A percentile compares a stretch with the other conserved stretches of the same genome.
Conservation (phyloP, 2,888 invertebrate species). For the Phortica okadai region DNA sequence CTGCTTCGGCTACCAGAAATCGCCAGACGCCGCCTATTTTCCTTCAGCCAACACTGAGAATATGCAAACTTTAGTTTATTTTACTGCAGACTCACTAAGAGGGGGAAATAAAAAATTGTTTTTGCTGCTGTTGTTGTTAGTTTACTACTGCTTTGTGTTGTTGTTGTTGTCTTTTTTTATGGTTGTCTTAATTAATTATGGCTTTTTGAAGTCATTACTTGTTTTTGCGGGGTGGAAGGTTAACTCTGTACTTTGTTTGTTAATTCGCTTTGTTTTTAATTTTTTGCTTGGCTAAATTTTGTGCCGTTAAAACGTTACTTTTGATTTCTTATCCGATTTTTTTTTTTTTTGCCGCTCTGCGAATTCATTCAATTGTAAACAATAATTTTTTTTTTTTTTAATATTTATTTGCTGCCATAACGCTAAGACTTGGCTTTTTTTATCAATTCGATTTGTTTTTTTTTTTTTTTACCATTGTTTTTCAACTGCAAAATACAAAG, state of each 20-base stretch:
- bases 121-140: not conserved
- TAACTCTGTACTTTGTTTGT: not conserved
- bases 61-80: not conserved
- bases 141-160: not conserved
- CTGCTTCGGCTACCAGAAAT: not conserved
- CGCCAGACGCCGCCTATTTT: not conserved
- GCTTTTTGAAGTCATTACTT: not conserved
- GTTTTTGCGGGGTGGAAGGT: slow-evolving; percentile 9
- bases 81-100: not conserved
- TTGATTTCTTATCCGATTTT: not conserved
- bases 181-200: slow-evolving; percentile 13
- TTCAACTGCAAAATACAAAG: not conserved
- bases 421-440: slow-evolving; percentile 48
- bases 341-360: not conserved
- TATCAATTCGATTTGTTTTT: slow-evolving; percentile 50
- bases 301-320: slow-evolving; percentile 10
- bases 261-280: slow-evolving; percentile 29
- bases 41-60: not conserved
- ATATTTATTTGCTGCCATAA: slow-evolving; percentile 24
- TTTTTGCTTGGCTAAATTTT: slow-evolving; percentile 38
- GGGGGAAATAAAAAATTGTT: not conserved
- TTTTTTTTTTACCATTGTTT: not conserved
- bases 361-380: slow-evolving; percentile 1
- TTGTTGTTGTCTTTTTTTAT: not conserved
- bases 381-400: no score